phyloP scores from a whole-genome alignment of 2,888 invertebrate species.

The Conus canariensis region DNA sequence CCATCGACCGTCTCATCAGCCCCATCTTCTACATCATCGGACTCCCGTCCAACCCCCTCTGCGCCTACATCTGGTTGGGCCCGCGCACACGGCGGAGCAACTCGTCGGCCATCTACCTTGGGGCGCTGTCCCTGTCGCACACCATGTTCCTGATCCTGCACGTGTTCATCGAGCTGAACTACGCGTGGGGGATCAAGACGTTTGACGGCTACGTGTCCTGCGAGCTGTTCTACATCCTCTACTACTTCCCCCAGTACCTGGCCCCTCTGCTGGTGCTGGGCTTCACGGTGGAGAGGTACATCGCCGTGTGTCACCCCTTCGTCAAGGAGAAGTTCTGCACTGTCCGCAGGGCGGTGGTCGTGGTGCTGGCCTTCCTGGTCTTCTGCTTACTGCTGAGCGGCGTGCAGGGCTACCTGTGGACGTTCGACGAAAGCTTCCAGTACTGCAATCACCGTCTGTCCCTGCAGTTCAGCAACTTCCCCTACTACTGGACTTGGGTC shows the following conservation, averaged over 20 bases:
- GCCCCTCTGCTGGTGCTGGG: slow-evolving; percentile 76
- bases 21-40: slow-evolving; percentile 76
- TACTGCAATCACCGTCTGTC: slow-evolving; percentile 61
- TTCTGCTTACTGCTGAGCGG: slow-evolving; percentile 64
- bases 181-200: slow-evolving; percentile 73
- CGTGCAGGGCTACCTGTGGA: slow-evolving; percentile 76
- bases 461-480: slow-evolving; percentile 54
- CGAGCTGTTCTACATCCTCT: slow-evolving; percentile 72
- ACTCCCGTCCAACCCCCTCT: slow-evolving; percentile 72
- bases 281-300: slow-evolving; percentile 77
- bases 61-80: slow-evolving; percentile 75
- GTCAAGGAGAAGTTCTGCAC: slow-evolving; percentile 74
- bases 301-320: slow-evolving; percentile 75
- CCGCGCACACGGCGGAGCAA: slow-evolving; percentile 73
- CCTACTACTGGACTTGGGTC: slow-evolving; percentile 73
- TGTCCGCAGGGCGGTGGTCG: slow-evolving; percentile 68
- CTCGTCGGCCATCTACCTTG: slow-evolving; percentile 77
- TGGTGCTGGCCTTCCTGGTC: slow-evolving; percentile 60
- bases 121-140: slow-evolving; percentile 74
- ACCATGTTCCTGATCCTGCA: slow-evolving; percentile 72
- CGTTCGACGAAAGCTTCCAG: slow-evolving; percentile 60
- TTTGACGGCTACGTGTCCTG: slow-evolving; percentile 67
- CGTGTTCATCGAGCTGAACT: slow-evolving; percentile 72
- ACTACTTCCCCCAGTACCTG: slow-evolving; percentile 73
- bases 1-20: slow-evolving; percentile 72